Evolutionary conservation across 1,140 invertebrate genomes (phyloP).

Genomic region (Bombus haemorrhoidalis): DNA sequence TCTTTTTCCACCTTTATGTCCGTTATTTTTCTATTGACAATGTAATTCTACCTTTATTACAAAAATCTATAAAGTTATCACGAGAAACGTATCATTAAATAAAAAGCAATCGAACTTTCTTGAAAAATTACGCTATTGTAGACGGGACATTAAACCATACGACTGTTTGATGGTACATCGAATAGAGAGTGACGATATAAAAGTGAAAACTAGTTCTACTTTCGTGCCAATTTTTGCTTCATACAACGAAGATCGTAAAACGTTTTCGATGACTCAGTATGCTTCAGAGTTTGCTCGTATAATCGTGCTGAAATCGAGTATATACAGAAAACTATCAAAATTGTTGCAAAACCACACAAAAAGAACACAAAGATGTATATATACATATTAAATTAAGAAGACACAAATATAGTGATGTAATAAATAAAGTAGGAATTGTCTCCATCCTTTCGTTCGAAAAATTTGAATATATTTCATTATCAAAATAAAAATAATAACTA

Average conservation of each 20-base stretch:
- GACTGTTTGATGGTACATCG: neutral
- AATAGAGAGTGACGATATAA: neutral
- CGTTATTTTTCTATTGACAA: neutral
- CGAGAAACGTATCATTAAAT: neutral
- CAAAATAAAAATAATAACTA: no score
- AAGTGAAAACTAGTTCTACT: conserved; percentile 22
- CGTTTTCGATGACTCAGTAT: neutral
- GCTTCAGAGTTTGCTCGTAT: no score
- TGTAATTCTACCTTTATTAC: neutral
- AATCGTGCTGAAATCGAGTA: neutral
- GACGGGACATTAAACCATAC: neutral
- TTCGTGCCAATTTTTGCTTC: neutral
- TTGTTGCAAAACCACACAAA: neutral
- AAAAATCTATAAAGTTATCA: neutral
- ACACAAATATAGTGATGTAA: neutral
- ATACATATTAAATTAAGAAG: neutral
- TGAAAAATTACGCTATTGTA: neutral
- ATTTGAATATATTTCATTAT: neutral
- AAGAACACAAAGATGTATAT: neutral
- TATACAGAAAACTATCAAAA: neutral
- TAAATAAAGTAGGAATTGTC: neutral
- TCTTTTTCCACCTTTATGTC: no score
- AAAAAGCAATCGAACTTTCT: neutral
- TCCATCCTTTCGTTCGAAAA: neutral
- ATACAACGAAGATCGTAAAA: conserved; percentile 2